Conservation (phyloP, 2,113 vertebrate genomes). For the Scalopus aquaticus region DNA sequence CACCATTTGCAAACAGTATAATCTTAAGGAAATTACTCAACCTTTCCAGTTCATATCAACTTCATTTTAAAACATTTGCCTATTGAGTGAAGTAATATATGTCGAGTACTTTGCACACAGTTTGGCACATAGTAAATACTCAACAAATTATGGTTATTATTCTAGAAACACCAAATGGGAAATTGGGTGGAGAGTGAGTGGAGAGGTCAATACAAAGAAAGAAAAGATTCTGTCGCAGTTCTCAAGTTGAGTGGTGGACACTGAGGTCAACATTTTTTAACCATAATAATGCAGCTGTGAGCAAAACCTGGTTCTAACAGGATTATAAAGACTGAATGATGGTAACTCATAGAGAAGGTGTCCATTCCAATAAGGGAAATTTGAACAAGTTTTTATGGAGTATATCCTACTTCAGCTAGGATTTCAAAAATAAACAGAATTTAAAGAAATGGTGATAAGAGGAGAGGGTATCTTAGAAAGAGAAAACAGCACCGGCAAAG, state of each 20-base stretch:
- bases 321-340: background rate
- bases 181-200: background rate
- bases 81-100: background rate
- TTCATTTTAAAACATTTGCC: background rate
- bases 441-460: background rate
- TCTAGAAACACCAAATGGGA: background rate
- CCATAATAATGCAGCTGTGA: background rate
- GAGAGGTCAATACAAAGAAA: background rate
- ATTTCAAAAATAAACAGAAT: background rate
- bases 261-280: background rate
- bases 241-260: background rate
- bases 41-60: background rate
- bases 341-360: background rate
- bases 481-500: background rate
- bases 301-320: background rate
- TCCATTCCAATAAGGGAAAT: background rate
- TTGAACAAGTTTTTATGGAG: background rate
- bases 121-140: background rate
- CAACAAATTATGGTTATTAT: background rate
- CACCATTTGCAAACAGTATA: background rate
- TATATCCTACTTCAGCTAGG: background rate
- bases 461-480: background rate
- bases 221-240: background rate
- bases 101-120: background rate
- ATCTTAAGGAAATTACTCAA: background rate